Evolutionary conservation across 1,140 invertebrate species (phyloP).

Genomic region (Bicyclus anynana): DNA sequence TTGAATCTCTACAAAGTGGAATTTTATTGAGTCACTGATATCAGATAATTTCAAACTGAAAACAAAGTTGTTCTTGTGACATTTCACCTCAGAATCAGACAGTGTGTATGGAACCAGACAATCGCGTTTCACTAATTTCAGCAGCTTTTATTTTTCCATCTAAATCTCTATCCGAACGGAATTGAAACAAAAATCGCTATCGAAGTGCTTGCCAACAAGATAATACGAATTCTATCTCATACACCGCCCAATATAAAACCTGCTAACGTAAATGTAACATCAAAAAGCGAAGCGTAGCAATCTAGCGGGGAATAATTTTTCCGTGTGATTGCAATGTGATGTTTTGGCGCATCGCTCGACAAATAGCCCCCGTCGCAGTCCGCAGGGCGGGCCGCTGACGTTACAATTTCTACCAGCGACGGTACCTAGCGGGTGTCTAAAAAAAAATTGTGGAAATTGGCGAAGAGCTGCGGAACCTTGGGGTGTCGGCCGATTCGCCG

Average conservation of each 20-base stretch:
- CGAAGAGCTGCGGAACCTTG: conserved; percentile 51
- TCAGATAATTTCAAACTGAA: neutral
- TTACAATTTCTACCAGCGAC: conserved; percentile 55
- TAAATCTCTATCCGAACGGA: conserved; percentile 43
- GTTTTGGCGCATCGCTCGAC: conserved; percentile 73
- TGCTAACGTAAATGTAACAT: conserved; percentile 64
- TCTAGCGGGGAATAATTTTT: conserved; percentile 68
- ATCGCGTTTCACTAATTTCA: conserved; percentile 26
- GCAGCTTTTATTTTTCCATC: conserved; percentile 30
- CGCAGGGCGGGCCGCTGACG: conserved; percentile 64
- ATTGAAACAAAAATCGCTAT: conserved; percentile 58
- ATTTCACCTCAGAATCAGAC: neutral
- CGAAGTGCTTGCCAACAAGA: conserved; percentile 63
- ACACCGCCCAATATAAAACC: conserved; percentile 62
- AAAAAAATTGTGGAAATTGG: conserved; percentile 74
- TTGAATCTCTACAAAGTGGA: no score
- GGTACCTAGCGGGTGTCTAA: conserved; percentile 39
- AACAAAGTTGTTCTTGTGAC: neutral
- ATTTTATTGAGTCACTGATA: no score
- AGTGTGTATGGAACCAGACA: neutral
- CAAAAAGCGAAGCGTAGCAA: conserved; percentile 64
- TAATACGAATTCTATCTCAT: conserved; percentile 64
- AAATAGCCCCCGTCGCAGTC: conserved; percentile 66
- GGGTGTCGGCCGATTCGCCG: conserved; percentile 60
- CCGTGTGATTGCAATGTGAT: conserved; percentile 69